A percentile compares a stretch with the other conserved stretches of the same genome.
These are phyloP conservation scores for Drosophila vallismaia DNA, from an alignment of 2,888 invertebrate species.

Conservation along the genomic window DNA sequence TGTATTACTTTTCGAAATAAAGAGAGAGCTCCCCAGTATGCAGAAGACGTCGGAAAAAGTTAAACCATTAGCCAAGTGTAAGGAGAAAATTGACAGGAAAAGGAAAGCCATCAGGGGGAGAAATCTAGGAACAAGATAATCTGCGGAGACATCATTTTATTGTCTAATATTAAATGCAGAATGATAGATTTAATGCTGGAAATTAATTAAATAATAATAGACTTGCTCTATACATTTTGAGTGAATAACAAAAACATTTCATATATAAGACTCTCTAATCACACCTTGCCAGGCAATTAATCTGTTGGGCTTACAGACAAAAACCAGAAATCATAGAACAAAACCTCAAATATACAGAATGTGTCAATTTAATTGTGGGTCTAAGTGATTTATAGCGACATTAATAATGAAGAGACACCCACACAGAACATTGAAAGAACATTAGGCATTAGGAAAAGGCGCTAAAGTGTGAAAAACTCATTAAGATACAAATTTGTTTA, in stretches of 20 bases:
- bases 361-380: conserved; percentile 64
- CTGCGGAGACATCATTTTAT: conserved; percentile 6
- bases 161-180: neutral
- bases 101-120: conserved; percentile 21
- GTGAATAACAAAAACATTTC: neutral
- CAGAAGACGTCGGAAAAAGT: conserved; percentile 5
- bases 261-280: conserved; percentile 9
- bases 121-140: conserved; percentile 7
- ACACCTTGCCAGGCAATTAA: conserved; percentile 25
- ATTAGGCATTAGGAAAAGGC: conserved; percentile 39
- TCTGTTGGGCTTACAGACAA: conserved; percentile 20
- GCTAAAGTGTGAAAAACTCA: conserved; percentile 74
- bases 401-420: conserved; percentile 56
- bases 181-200: neutral
- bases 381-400: conserved; percentile 65
- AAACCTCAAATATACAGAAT: conserved; percentile 48
- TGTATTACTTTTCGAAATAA: conserved; percentile 8
- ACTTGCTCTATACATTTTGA: conserved; percentile 1
- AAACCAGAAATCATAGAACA: conserved; percentile 32
- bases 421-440: conserved; percentile 30
- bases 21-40: conserved; percentile 15
- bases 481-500: conserved; percentile 73
- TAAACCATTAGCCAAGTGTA: conserved; percentile 31
- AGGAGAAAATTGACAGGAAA: conserved; percentile 35
- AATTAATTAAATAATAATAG: neutral